Conservation (phyloP, 2,113 vertebrate species). For the Polyodon spathula region DNA sequence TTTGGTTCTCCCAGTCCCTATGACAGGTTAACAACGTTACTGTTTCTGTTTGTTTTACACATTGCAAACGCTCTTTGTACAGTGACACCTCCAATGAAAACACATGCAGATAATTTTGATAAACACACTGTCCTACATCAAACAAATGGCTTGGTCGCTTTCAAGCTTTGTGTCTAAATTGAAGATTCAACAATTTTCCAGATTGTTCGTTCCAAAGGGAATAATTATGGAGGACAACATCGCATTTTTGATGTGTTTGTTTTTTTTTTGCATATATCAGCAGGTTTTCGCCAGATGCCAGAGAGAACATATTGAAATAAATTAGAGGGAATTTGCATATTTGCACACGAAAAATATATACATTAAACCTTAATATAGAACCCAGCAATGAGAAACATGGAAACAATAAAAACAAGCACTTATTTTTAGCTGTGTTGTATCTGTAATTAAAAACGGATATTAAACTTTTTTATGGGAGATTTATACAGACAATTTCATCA, state of each 20-base stretch:
- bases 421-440: neutral
- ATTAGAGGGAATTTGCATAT: slow-evolving; percentile 7
- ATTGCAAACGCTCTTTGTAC: neutral
- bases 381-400: neutral
- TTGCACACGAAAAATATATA: neutral
- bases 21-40: too few relatives aligned
- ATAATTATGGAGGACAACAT: neutral
- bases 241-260: neutral
- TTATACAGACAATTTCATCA: neutral
- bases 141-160: neutral
- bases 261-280: slow-evolving; percentile 4
- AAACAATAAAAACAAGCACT: neutral
- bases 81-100: neutral
- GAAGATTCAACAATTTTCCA: neutral
- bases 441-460: neutral
- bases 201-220: neutral
- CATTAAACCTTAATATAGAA: neutral
- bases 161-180: neutral
- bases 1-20: too few relatives aligned
- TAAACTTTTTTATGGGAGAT: slow-evolving; percentile 1
- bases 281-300: slow-evolving; percentile 2
- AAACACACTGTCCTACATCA: neutral
- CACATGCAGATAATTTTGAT: neutral
- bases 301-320: slow-evolving; percentile 6
- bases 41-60: neutral